Base-by-base conservation (phyloP, 2,113 vertebrate species). In the Lontra canadensis region DNA sequence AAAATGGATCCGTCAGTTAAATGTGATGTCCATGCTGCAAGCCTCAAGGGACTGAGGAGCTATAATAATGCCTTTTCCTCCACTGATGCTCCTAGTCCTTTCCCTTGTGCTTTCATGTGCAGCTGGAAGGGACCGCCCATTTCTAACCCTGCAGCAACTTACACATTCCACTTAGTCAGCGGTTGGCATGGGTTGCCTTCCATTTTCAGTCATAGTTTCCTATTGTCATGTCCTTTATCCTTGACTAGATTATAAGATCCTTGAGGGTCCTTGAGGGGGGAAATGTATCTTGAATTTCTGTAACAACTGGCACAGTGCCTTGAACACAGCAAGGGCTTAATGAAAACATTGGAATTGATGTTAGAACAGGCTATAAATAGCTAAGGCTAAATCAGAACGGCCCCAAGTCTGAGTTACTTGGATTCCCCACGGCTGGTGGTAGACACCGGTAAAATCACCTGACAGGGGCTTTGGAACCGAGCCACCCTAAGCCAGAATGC, bases 241-340 rank as follows among this genome's bases (percentile, higher is more conserved):
- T 71, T 73, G 88, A 81, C 73, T 86, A 93, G 81, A 97, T 95
- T 63, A 92, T 67, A 93, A 94, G 85, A 94, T 74, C 65, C 89
- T 89, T 57, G 82, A 79, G 94, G 95, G 76, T 44, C 90, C 80
- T 96, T 74, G 69, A 95, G 55, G n/a, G 36, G 83, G 59, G 34
- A 15, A 1, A 49, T 65, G 42, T 61, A 79, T 88, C 52, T 71
- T 26, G 47, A 86, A 80, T 92, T 84, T 96, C 79, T 15, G 1
- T 76, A 92, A 93, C 34, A 90, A 69, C 17, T 94, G 91, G 78
- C 95, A 82, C 2, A 11, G 20, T 83, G 74, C 57, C 95, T 91
- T 39, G 26, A 79, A 74, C 86, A 94, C 89, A 94, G 95, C 59
- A 83, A 94, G 94, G 47, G 47, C 23, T 94, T 96, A 92, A 96